Evolutionary conservation across 2,888 invertebrate genomes (phyloP).

Genomic region (Camponotus fellah): DNA sequence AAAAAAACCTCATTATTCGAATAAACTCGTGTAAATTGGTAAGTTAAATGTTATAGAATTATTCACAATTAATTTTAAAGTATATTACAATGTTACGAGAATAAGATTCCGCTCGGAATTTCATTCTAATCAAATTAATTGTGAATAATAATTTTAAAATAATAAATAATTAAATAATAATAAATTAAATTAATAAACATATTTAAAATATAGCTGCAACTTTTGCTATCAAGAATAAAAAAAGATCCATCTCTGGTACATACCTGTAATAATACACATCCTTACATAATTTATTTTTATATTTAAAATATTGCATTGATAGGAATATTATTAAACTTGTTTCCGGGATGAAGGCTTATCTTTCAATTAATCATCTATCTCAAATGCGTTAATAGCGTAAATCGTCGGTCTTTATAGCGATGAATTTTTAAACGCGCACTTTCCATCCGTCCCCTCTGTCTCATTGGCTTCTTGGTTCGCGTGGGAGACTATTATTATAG

Average conservation of each 20-base stretch:
- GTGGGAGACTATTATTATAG: slow-evolving; percentile 26
- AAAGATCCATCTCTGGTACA: not conserved
- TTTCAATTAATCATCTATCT: not conserved
- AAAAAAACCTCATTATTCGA: not conserved
- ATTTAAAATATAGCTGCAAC: not conserved
- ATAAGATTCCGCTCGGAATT: not conserved
- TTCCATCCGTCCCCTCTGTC: not conserved
- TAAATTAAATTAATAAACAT: not conserved
- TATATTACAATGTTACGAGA: not conserved
- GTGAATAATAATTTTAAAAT: not conserved
- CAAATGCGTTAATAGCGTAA: slow-evolving; percentile 25
- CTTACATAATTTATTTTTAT: not conserved
- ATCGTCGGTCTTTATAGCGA: slow-evolving; percentile 10
- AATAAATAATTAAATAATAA: not conserved
- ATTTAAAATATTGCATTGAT: not conserved
- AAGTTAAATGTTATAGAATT: not conserved
- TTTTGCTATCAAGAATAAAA: not conserved
- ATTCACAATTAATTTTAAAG: not conserved
- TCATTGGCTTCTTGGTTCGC: slow-evolving; percentile 47
- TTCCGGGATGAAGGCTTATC: not conserved
- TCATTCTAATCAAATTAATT: not conserved
- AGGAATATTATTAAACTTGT: not conserved
- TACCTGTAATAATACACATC: not conserved
- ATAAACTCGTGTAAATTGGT: slow-evolving; percentile 24
- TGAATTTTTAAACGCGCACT: slow-evolving; percentile 33